Evolutionary conservation across 2,113 vertebrate species (phyloP), one percentile per base, ranked within the genome.

Genomic region (Origma solitaria): DNA sequence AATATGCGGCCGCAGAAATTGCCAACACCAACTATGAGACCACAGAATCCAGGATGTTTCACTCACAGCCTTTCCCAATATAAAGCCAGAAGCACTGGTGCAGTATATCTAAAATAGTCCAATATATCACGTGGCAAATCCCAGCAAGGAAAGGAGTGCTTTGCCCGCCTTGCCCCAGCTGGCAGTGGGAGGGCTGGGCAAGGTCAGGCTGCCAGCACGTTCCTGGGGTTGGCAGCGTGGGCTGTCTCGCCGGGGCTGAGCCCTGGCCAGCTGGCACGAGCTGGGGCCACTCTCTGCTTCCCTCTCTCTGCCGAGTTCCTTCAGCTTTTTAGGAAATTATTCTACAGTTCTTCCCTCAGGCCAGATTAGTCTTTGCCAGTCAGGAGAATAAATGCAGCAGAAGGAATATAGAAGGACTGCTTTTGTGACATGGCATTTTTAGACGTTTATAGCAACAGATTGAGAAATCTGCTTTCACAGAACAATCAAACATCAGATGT

Each of bases 1-100:
- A 96, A 86, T 93, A 95, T 82, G 88, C 3, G 50, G 91, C 90
- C 96, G 40, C 92, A 93, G 95, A 88, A 96, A 91, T 73, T 94
- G 96, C 93, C 95, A 96, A 92, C 90, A 88, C 80, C 95, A 95
- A 86, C 92, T 89, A 38, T 42, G 80, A 6, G 15, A 82, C 80
- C 94, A 51, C 87, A 82, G 85, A 75, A 90, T 50, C 70, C 89
- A 65, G 70, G 44, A 85, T 92, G 77, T 84, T 89, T 81, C 47
- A 92, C 94, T 85, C 78, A 72, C 89, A 95, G 66, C 80, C 65
- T 49, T 84, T 94, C 75, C 69, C 83, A 82, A 27, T 70, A 90
- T 80, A 45, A 68, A 90, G 77, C 72, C 86, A 96, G 88, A 62
- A 94, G 91, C 89, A 95, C 91, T 78, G 79, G 70, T 30, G 89